These are phyloP conservation scores for Leucozona laternaria DNA, from an alignment of 2,888 invertebrate species.

Conservation along the genomic window DNA sequence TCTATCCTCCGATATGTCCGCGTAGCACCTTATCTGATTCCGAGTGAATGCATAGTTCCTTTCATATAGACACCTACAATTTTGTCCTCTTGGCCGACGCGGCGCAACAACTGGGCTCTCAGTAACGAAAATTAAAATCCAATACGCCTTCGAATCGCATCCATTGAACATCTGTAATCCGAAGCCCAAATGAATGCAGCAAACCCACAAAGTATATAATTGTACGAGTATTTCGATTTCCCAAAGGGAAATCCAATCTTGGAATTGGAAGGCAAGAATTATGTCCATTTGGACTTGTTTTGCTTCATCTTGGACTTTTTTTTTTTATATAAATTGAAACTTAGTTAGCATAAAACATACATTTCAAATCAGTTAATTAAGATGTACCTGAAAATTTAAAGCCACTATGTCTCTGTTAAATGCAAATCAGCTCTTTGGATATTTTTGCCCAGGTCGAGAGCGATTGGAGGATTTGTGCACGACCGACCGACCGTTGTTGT, in stretches of 20 bases:
- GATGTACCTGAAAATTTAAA: constrained; percentile 76
- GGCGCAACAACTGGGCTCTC: too few relatives aligned
- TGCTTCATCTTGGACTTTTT: constrained; percentile 20
- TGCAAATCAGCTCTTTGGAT: constrained; percentile 71
- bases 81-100: background rate
- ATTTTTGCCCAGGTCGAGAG: constrained; percentile 55
- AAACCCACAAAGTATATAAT: background rate
- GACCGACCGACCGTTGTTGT: constrained; percentile 49
- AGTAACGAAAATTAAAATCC: constrained; percentile 49
- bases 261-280: constrained; percentile 36
- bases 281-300: constrained; percentile 48
- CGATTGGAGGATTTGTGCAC: constrained; percentile 73
- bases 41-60: background rate
- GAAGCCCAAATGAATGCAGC: background rate
- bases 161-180: constrained; percentile 53
- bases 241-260: constrained; percentile 51
- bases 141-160: constrained; percentile 43
- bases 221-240: background rate
- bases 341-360: constrained; percentile 76
- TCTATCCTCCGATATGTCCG: constrained; percentile 45
- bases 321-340: constrained; percentile 67
- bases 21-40: constrained; percentile 62
- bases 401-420: constrained; percentile 76
- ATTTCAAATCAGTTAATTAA: constrained; percentile 76
- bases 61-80: constrained; percentile 19